Base-by-base conservation (phyloP, 2,113 vertebrate species). In the Barnardius zonarius region DNA sequence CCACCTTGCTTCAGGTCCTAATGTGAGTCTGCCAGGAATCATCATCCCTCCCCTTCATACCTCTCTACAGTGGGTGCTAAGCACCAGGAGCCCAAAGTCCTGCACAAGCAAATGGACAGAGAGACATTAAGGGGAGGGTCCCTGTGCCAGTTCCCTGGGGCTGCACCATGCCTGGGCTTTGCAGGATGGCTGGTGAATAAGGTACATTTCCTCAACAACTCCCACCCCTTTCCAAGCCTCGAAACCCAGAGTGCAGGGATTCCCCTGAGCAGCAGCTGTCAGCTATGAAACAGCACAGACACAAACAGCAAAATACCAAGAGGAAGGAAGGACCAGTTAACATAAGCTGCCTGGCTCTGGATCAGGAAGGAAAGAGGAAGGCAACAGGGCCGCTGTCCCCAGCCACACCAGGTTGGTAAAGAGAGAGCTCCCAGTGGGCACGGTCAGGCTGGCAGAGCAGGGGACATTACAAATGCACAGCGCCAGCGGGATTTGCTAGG, bases 401-500 rank as follows among this genome's bases (percentile, higher is more conserved):
- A 91, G n/a, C 2, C 30, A 48, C 64, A 63, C n/a, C 37, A 75
- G 25, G 37, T 0, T 72, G 46, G 62, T 31, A 75, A 37, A 87
- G 10, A 52, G 73, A 62, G 44, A 59, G 59, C 19, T 83, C 35
- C 76, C 33, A 27, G 52, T 1, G 59, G 83, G 68, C 1, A 1
- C 1, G 0, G 37, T 10, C 0, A 0, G 52, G 39, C 43, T 77
- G 54, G n/a, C 3, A 5, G n/a, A 25, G 70, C 1, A 6, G 31
- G 49, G 33, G 13, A 37, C 5, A 22, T 57, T 61, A 54, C 44
- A 43, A 28, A 67, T 39, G 49, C 49, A 43, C 46, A 17, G 62
- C 4, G 8, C 17, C 6, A 4, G 31, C 0, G 0, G 37, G 17
- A 48, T 20, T 18, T 13, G 0, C 44, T 19, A 1, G 5, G 48